Evolutionary conservation across 2,113 vertebrate genomes (phyloP).

Genomic region (Smithornis capensis): DNA sequence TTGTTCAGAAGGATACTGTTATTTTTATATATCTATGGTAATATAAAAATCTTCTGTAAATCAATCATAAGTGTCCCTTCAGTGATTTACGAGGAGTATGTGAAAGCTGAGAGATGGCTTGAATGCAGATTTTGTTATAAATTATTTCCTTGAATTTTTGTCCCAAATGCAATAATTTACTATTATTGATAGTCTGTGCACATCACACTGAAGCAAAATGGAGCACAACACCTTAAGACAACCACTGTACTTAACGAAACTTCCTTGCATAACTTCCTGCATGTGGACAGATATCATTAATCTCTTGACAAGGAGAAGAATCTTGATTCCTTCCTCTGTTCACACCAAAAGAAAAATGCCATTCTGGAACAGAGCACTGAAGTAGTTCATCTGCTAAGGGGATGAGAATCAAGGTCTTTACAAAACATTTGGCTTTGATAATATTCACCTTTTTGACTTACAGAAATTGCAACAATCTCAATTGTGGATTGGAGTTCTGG

Average conservation of each 20-base stretch:
- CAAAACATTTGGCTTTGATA: background rate
- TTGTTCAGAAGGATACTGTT: background rate
- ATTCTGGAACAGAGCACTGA: background rate
- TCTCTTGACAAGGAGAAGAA: background rate
- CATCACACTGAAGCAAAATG: background rate
- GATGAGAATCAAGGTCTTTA: background rate
- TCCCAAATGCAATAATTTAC: background rate
- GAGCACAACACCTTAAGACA: background rate
- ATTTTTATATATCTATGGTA: background rate
- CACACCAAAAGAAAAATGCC: background rate
- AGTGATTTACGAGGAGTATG: background rate
- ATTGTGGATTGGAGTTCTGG: background rate
- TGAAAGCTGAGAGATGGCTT: background rate
- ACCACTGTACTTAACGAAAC: background rate
- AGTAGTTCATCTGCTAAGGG: background rate
- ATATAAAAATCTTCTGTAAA: conserved; percentile 22
- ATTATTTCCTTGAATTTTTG: background rate
- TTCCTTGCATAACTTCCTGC: background rate
- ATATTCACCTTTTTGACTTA: background rate
- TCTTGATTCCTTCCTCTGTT: background rate
- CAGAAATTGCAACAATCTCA: background rate
- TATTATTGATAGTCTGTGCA: background rate
- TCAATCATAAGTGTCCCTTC: conserved; percentile 8
- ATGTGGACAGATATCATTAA: background rate
- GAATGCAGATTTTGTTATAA: background rate